These are phyloP conservation scores for Pelecanoides urinatrix DNA, from an alignment of 2,113 vertebrate genomes.

Conservation along the genomic window DNA sequence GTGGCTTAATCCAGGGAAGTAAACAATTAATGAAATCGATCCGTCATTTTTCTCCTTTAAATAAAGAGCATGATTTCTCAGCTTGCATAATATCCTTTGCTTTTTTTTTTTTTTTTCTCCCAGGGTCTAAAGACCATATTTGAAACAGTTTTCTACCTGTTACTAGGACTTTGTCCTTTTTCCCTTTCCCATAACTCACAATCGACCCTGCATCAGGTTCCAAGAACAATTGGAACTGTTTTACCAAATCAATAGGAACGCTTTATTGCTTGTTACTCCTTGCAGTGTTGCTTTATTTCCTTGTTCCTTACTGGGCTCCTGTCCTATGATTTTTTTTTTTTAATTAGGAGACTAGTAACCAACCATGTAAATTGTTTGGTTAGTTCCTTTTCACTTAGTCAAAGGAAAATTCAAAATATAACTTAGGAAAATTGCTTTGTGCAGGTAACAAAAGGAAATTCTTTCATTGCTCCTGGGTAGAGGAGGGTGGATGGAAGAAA, in stretches of 20 bases:
- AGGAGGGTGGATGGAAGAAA: background rate
- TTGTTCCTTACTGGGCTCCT: background rate
- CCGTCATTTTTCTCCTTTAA: background rate
- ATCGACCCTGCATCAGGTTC: background rate
- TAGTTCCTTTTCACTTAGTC: background rate
- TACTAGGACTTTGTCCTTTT: background rate
- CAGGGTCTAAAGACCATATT: background rate
- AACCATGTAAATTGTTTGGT: background rate
- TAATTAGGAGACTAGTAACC: background rate
- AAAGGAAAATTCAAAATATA: background rate
- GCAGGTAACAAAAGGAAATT: background rate
- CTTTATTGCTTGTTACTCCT: background rate
- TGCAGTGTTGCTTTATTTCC: background rate
- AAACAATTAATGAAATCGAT: background rate
- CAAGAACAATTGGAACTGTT: background rate
- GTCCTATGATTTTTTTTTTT: background rate
- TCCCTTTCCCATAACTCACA: conserved; percentile 21
- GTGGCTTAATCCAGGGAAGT: background rate
- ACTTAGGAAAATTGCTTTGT: background rate
- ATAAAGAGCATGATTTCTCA: background rate
- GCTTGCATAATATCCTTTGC: background rate
- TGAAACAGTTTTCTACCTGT: conserved; percentile 24
- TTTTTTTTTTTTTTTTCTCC: background rate
- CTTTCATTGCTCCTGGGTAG: background rate
- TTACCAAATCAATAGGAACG: background rate